A percentile compares a stretch with the other conserved stretches of the same genome.
Conservation (phyloP, 2,113 vertebrate genomes). For the Pagrus major region DNA sequence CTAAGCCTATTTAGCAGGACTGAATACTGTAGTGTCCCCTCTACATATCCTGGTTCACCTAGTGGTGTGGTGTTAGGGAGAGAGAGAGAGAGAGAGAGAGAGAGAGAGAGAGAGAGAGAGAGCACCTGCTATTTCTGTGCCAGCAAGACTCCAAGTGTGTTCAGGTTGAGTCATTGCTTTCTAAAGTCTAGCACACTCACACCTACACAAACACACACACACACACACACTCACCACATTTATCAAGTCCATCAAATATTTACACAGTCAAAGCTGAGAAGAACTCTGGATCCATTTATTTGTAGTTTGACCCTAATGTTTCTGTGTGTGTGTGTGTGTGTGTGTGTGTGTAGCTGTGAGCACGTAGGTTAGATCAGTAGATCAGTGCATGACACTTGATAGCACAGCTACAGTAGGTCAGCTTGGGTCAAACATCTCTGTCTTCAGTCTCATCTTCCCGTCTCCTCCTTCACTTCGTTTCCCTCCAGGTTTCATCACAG, state of each 20-base stretch:
- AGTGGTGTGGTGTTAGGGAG: no score
- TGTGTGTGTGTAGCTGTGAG: neutral
- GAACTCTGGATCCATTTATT: neutral
- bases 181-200: neutral
- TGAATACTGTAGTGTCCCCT: neutral
- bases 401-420: constrained; percentile 13
- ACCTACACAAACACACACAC: neutral
- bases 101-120: neutral
- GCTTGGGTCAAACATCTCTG: neutral
- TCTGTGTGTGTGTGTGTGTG: neutral
- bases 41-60: neutral
- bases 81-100: no score
- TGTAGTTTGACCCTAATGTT: neutral
- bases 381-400: constrained; percentile 14
- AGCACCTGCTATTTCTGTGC: neutral
- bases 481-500: neutral
- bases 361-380: neutral
- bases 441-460: neutral
- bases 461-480: neutral
- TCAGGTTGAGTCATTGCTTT: neutral
- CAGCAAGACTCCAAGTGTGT: neutral
- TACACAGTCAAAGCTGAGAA: neutral
- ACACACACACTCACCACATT: constrained; percentile 4
- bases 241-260: constrained; percentile 33
- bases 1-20: no score